Base-by-base conservation (phyloP, 2,888 invertebrate species). In the Odontomyia ornata region DNA sequence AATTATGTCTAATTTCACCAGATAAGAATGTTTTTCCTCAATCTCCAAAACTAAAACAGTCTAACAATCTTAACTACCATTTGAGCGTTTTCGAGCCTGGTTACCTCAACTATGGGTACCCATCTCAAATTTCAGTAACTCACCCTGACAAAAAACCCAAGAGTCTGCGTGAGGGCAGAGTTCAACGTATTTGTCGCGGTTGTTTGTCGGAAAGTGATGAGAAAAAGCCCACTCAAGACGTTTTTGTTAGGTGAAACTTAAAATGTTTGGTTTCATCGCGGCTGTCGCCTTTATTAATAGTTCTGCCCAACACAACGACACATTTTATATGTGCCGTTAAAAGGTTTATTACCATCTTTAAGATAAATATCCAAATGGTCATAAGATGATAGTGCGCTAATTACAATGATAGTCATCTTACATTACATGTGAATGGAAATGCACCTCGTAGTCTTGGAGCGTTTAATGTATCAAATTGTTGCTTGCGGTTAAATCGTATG, bases 321-420 rank as follows among this genome's bases (percentile, higher is more conserved):
- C 36, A 60, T 60, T 60, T 60, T 60, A 60, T 60, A 60, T 52
- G 36, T 36, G 60, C 60, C 60, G 23, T 60, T 21, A 25, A 52
- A 52, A 60, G 60, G 60, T 60, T 60, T 60, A 60, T 60, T 60
- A 60, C 60, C 25, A 60, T 60, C 60, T 60, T 60, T 60, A 25
- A 60, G 60, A 60, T 60, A 60, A 60, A 52, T 60, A n/a, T 60
- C 60, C 25, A 60, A 60, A 60, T 25, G 60, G 60, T 21, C 25
- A 21, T 60, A 18, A 60, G 11, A 25, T 11, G n/a, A n/a, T 25
- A 13, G 23, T 5, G 25, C 21, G 25, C 21, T 60, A 60, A 25
- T 60, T 11, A 60, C 18, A 23, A 21, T 60, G n/a, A n/a, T n/a
- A 7, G 60, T 60, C 25, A 23, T 60, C 5, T 60, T 25, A 60